These are phyloP conservation scores for Candidula unifasciata DNA, from an alignment of 2,888 invertebrate species.

Conservation along the genomic window DNA sequence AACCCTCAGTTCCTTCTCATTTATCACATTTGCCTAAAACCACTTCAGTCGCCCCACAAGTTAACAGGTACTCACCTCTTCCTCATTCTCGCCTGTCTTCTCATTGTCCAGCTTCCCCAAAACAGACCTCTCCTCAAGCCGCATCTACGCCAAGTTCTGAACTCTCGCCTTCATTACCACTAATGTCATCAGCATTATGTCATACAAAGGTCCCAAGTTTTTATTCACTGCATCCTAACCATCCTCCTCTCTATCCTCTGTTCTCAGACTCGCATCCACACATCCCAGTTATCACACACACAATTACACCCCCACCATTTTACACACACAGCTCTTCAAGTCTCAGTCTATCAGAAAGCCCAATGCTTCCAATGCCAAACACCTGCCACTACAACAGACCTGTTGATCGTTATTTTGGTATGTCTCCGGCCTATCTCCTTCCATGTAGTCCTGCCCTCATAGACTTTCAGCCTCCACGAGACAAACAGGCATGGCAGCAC, in stretches of 20 bases:
- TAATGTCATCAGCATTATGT: neutral
- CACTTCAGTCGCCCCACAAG: neutral
- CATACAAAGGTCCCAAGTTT: neutral
- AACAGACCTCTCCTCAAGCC: neutral
- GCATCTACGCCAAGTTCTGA: neutral
- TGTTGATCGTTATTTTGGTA: neutral
- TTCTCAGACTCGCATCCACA: neutral
- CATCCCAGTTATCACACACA: neutral
- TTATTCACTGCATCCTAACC: neutral
- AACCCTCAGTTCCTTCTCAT: neutral
- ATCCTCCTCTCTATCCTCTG: neutral
- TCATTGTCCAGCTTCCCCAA: neutral
- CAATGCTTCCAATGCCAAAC: neutral
- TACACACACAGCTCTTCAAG: neutral
- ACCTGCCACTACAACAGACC: neutral
- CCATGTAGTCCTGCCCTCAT: neutral
- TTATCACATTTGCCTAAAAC: neutral
- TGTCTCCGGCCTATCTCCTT: neutral
- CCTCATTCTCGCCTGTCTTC: neutral
- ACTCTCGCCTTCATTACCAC: neutral
- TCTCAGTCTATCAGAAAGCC: conserved; percentile 6
- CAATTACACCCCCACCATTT: neutral
- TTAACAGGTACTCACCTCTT: neutral
- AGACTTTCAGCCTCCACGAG: neutral
- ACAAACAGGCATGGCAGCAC: neutral